These are phyloP conservation scores for Hypsopygia costalis DNA, from an alignment of 2,888 invertebrate species.

Conservation along the genomic window DNA sequence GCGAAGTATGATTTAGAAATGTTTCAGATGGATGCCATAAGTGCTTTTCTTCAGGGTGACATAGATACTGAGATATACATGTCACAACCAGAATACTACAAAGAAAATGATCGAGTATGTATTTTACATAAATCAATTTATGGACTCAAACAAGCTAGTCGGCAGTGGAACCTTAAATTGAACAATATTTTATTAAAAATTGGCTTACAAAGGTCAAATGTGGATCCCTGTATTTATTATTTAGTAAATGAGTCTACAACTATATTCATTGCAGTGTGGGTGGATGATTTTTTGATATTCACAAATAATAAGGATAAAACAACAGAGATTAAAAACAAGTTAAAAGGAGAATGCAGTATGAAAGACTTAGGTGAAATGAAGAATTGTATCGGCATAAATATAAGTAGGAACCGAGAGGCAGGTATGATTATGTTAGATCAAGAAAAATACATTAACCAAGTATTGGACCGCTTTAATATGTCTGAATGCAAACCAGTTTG, in stretches of 20 bases:
- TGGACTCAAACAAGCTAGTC: conserved; percentile 23
- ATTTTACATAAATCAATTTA: conserved; percentile 20
- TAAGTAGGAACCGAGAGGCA: conserved; percentile 10
- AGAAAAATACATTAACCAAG: conserved; percentile 21
- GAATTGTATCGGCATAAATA: conserved; percentile 14
- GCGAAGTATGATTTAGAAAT: conserved; percentile 18
- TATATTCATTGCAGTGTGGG: conserved; percentile 19
- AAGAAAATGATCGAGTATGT: conserved; percentile 18
- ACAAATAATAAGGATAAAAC: conserved; percentile 8
- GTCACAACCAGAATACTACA: conserved; percentile 17
- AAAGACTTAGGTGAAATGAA: conserved; percentile 16
- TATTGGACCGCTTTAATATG: conserved; percentile 20
- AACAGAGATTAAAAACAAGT: conserved; percentile 12
- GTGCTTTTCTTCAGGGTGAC: conserved; percentile 24
- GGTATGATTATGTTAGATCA: conserved; percentile 18
- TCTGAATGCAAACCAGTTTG: conserved; percentile 21
- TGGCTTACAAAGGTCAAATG: conserved; percentile 14
- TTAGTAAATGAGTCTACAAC: neutral
- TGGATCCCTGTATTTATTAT: conserved; percentile 19
- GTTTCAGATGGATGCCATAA: conserved; percentile 22
- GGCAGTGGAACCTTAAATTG: conserved; percentile 22
- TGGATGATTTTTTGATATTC: conserved; percentile 17
- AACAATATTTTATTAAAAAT: conserved; percentile 10
- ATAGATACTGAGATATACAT: conserved; percentile 25
- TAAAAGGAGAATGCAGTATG: conserved; percentile 12